phyloP scores from a whole-genome alignment of 2,797 vertebrate genomes.

The Buphagus erythrorhynchus region DNA sequence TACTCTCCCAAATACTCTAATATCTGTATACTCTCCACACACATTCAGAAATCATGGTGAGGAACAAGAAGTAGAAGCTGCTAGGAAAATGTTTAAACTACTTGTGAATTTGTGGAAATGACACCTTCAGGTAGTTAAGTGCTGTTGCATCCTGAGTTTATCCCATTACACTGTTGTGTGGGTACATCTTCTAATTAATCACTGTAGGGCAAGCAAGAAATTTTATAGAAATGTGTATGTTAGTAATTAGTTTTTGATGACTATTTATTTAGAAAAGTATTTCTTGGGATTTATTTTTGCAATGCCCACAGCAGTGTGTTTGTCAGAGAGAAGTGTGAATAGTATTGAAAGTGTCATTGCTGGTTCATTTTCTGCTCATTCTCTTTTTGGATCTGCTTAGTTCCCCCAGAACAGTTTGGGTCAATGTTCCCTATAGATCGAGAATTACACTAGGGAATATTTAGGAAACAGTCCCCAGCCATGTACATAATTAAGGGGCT shows the following conservation, averaged over 20 bases:
- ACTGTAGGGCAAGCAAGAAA: not conserved
- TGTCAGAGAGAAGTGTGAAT: not conserved
- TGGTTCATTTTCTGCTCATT: not conserved
- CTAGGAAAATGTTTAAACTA: not conserved
- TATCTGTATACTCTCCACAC: not conserved
- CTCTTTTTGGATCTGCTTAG: not conserved
- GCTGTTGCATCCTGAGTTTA: not conserved
- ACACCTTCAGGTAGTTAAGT: not conserved
- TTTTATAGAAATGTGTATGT: not conserved
- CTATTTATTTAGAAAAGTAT: not conserved
- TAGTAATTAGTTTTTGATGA: not conserved
- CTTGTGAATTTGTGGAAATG: not conserved
- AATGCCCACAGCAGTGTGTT: not conserved
- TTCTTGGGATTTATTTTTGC: not conserved
- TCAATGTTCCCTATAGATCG: not conserved
- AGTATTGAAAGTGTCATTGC: not conserved
- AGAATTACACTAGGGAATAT: not conserved
- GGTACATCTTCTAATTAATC: not conserved
- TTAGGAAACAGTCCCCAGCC: not conserved
- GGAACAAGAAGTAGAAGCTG: not conserved
- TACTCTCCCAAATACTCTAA: not conserved
- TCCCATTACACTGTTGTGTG: not conserved
- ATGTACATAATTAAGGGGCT: not conserved
- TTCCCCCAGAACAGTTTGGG: not conserved
- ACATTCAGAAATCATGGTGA: not conserved